Evolutionary conservation across 2,888 invertebrate genomes (phyloP).

Genomic region (Mimumesa dahlbomi): DNA sequence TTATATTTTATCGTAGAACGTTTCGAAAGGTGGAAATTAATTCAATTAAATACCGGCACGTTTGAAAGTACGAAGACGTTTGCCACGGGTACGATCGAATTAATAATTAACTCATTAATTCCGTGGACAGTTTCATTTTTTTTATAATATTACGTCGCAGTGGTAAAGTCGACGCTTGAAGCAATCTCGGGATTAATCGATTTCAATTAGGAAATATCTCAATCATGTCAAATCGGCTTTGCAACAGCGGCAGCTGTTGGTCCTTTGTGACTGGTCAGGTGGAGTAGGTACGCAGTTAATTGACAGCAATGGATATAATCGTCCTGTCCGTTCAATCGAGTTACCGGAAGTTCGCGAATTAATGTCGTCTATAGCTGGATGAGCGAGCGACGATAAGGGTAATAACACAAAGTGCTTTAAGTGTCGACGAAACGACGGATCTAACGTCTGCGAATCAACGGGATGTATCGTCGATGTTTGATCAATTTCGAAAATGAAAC

Average conservation of each 20-base stretch:
- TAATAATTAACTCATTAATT: too few relatives aligned
- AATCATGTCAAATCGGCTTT: slow-evolving; percentile 3
- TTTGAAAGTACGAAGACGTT: too few relatives aligned
- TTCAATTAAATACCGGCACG: too few relatives aligned
- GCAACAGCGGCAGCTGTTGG: neutral
- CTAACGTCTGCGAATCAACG: slow-evolving; percentile 7
- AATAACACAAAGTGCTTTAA: neutral
- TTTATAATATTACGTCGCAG: too few relatives aligned
- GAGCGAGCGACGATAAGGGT: neutral
- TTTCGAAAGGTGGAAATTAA: too few relatives aligned
- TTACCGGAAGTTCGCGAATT: slow-evolving; percentile 44
- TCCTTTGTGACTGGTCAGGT: slow-evolving; percentile 14
- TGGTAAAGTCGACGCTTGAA: neutral
- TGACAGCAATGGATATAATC: slow-evolving; percentile 12
- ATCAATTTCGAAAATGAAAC: too few relatives aligned
- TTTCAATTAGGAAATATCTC: slow-evolving; percentile 4
- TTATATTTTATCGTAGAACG: too few relatives aligned
- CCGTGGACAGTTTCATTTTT: too few relatives aligned
- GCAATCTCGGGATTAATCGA: slow-evolving; percentile 7
- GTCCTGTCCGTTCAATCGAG: slow-evolving; percentile 31
- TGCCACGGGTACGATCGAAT: too few relatives aligned
- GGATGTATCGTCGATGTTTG: too few relatives aligned
- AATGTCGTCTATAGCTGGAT: neutral
- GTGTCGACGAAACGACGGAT: neutral
- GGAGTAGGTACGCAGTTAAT: slow-evolving; percentile 5